Conservation (phyloP, 2,113 vertebrate species). For the Nothobranchius furzeri region DNA sequence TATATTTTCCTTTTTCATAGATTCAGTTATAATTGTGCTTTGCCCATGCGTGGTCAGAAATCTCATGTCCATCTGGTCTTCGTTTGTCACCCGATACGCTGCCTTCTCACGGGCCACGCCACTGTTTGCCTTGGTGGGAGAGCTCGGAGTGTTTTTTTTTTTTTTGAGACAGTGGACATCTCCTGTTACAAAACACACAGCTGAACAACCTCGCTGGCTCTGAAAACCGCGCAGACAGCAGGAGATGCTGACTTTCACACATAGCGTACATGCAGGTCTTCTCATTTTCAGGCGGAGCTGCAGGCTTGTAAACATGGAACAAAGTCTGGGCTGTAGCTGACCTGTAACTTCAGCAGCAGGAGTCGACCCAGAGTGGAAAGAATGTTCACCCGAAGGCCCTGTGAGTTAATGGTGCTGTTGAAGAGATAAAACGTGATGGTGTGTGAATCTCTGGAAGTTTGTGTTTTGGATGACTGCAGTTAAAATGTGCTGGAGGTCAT, state of each 20-base stretch:
- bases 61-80: constrained; percentile 33
- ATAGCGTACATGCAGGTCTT: not conserved
- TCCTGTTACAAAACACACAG: constrained; percentile 70
- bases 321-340: constrained; percentile 9
- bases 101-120: constrained; percentile 31
- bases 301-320: constrained; percentile 11
- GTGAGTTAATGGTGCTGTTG: constrained; percentile 1
- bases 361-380: constrained; percentile 12
- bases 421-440: not conserved
- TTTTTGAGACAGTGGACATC: constrained; percentile 50
- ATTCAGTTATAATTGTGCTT: not conserved
- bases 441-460: not conserved
- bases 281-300: constrained; percentile 8
- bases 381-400: constrained; percentile 6
- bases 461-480: not conserved
- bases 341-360: constrained; percentile 26
- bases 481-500: not conserved
- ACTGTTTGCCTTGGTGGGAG: constrained; percentile 30
- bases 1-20: too few relatives aligned
- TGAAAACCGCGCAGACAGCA: constrained; percentile 54
- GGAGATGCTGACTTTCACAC: constrained; percentile 25
- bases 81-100: constrained; percentile 63
- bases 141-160: constrained; percentile 33
- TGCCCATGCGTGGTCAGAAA: constrained; percentile 29
- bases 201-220: constrained; percentile 41